Evolutionary conservation across 2,113 vertebrate species (phyloP), one percentile per base, ranked within the genome.

Genomic region (Pelmatolapia mariae): DNA sequence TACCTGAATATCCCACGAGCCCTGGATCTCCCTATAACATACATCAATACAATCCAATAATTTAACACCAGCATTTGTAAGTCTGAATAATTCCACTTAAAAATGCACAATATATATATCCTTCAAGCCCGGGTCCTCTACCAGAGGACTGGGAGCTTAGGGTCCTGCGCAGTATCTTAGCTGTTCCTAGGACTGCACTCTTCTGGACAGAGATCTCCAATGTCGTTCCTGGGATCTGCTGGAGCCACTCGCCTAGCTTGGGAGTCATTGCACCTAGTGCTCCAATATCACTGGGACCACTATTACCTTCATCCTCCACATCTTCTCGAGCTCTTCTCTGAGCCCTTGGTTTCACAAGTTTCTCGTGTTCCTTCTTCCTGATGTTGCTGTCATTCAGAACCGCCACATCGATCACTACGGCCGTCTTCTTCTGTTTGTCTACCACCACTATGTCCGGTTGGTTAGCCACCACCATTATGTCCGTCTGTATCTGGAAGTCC

Each of bases 1-100:
- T 40, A 52, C 95, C 93, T 1, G 6, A 2, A 5, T 11, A 8
- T 59, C 94, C 94, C 2, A 1, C 4, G 7, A 18, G 63, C 6
- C 94, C 94, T 40, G 59, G 76, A 82, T 94, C 81, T 43, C 93
- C 94, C 94, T 95, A 50, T n/a, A 85, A 81, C 7, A 83, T 33
- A 61, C n/a, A 91, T 24, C 2, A 68, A 53, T 10, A 86, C 2
- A 68, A 29, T 43, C 0, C 68, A 38, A 80, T 4, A 7, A 19
- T 78, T 53, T 16, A 22, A 76, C 80, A 57, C 36, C 87, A 43
- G 12, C 66, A 52, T 10, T 73, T 45, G 18, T 84, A 5, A 71
- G 6, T 73, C 24, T 43, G 11, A 53, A 10, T 61, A 61, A 63
- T 57, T 16, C 8, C 31, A 31, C 31, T 45, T 45, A 45, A 26